Base-by-base conservation (phyloP, 2,888 invertebrate genomes). In the Drosophila maculinotata region DNA sequence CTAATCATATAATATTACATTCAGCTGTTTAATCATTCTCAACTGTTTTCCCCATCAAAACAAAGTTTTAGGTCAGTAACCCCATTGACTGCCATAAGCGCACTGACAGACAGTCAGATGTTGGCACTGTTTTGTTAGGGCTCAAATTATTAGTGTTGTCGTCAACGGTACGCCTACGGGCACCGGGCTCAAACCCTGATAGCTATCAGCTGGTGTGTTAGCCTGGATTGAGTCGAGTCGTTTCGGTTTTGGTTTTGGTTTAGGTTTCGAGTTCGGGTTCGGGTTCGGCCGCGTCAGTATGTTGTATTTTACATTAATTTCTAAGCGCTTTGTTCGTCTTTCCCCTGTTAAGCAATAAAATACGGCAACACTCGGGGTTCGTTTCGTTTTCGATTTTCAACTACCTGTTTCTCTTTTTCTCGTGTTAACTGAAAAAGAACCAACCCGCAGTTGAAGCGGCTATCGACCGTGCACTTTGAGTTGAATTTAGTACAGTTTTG, bases 341-440 rank as follows among this genome's bases (percentile, higher is more conserved):
- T 57, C 42, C 57, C 48, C 59, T 52, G 52, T 42, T 44, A 44
- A 47, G 35, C 54, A 48, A 71, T 49, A 58, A 54, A 58, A 58
- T 54, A 51, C 63, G 38, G 36, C 52, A 64, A 52, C 52, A 53
- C 12, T 47, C 33, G 53, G 62, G 45, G 52, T 48, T 56, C 52
- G 54, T 54, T 45, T 25, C 53, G 60, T 63, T 66, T 65, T 67
- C 64, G 71, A 60, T 75, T 82, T 87, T 85, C 79, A 71, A 79
- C 85, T 87, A 83, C 87, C 87, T 83, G 87, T 87, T 79, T 81
- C 71, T 51, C 14, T 54, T 47, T 48, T 59, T 31, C 59, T 57
- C 54, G 33, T 73, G 65, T 66, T 80, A 73, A 63, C 73, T 70
- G 60, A 70, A 73, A 76, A 62, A 68, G 36, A 63, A 54, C 38